Base-by-base conservation (phyloP, 2,113 vertebrate genomes). In the Tursiops truncatus region DNA sequence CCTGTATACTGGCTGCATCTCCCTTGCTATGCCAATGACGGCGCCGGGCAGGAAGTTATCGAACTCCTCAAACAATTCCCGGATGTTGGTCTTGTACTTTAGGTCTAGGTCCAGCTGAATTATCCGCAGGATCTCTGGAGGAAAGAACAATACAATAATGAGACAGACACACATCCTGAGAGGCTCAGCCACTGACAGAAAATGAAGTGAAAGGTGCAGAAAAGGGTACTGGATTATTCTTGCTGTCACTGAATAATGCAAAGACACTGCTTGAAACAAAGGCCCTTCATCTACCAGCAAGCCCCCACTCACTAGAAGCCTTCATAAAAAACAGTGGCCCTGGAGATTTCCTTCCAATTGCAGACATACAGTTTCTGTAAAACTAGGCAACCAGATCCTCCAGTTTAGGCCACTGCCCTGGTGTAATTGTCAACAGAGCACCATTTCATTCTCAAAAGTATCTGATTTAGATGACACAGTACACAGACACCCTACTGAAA, bases 1-100 rank as follows among this genome's bases (percentile, higher is more conserved):
- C 99, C 99, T 99, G 99, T 99, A 99, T 20, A 99, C 99, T 0
- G 99, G 99, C 96, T 99, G 99, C 99, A 99, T 99, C 98, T 99
- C 99, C 85, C 98, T 98, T 67, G 99, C 98, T 81, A 99, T 99
- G 85, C 99, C 99, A 10, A 99, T 99, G 38, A 99, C 98, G 0
- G 99, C 99, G 84, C 98, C 99, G 0, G 99, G 98, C 0, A 98
- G 98, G 97, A 99, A 99, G 79, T 67, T 98, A 86, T 99, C 98
- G 81, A 99, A 99, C 97, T 99, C 99, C 96, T 99, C 98, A 97
- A 99, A 99, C 81, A 99, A 98, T 90, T 99, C 99, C 97, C 98
- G 98, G 99, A 99, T 99, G 98, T 99, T 99, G 92, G 99, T 99
- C 97, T 98, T 98, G 98, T 99, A 99, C 96, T 99, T 99, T 58